Evolutionary conservation across 2,113 vertebrate genomes (phyloP).

Genomic region (Cercopithecus mona): DNA sequence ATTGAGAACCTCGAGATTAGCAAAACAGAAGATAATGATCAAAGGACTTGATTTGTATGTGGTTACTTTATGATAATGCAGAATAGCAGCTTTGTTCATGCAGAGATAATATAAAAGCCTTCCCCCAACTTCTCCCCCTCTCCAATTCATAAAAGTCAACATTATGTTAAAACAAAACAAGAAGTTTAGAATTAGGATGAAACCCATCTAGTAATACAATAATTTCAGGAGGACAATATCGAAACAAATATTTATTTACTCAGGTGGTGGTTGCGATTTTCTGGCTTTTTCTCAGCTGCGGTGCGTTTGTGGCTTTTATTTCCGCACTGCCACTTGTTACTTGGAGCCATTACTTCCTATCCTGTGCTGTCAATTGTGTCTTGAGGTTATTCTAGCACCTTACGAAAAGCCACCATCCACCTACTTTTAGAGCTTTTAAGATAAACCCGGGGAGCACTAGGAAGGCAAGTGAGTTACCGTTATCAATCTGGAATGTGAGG

Average conservation of each 20-base stretch:
- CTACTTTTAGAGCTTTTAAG: constrained; percentile 14
- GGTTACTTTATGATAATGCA: constrained; percentile 52
- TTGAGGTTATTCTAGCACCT: constrained; percentile 26
- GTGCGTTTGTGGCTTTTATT: not conserved
- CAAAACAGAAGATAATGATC: constrained; percentile 12
- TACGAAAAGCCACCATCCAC: not conserved
- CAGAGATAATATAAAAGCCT: not conserved
- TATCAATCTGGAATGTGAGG: not conserved
- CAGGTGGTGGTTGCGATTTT: not conserved
- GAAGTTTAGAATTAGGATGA: not conserved
- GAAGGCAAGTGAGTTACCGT: not conserved
- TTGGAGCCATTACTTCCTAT: not conserved
- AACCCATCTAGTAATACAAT: not conserved
- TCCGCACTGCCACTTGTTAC: not conserved
- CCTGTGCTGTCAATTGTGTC: not conserved
- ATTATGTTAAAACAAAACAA: constrained; percentile 42
- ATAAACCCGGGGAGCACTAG: not conserved
- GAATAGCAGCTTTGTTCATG: constrained; percentile 17
- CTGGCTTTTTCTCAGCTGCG: not conserved
- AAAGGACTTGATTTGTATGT: not conserved
- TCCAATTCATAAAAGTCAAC: not conserved
- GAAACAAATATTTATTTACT: not conserved
- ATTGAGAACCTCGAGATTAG: constrained; percentile 24
- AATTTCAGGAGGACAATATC: not conserved
- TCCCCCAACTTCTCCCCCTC: not conserved